Base-by-base conservation (phyloP, 2,113 vertebrate species). In the Tetrao urogallus region DNA sequence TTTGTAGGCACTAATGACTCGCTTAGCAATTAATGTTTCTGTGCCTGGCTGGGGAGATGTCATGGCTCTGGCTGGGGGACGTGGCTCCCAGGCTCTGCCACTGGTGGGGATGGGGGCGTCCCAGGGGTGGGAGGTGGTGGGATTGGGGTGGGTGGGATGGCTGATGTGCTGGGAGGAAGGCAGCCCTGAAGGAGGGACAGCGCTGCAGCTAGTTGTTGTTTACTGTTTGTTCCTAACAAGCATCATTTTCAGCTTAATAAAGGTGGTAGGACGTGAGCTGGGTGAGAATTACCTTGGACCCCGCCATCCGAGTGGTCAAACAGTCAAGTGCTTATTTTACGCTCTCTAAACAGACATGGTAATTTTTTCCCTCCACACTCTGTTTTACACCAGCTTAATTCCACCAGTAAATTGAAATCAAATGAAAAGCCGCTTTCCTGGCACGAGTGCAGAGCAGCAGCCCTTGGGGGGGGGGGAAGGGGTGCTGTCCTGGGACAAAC, bases 1-100 rank as follows among this genome's bases (percentile, higher is more conserved):
- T 93, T 88, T 86, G 90, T 83, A 92, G 84, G 38, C 78, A n/a
- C 70, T 96, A 96, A 96, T 95, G 90, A 95, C 92, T 91, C 74
- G 87, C 86, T 89, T 90, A 3, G 22, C 74, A 93, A 92, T 90
- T 94, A 97, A 74, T 73, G 86, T 92, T 89, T 72, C 75, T 79
- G 42, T 54, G 93, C 82, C 86, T 88, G 89, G n/a, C 50, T 45
- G 73, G 36, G 92, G 90, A 82, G 89, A 82, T 94, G 92, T 93
- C 88, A 36, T 22, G 52, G 74, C 81, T 40, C 61, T 82, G 77
- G 86, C 52, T 76, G 10, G 7, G 0, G 28, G 14, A 54, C 27
- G 5, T 28, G 52, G 52, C 27, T 54, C 50, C 25, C 13, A 2
- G 45, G 48, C 36, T 52, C 40, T 32, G 13, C 25, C 8, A 25